These are phyloP conservation scores for Nilaparvata lugens DNA, from an alignment of 1,140 invertebrate genomes.

Conservation along the genomic window DNA sequence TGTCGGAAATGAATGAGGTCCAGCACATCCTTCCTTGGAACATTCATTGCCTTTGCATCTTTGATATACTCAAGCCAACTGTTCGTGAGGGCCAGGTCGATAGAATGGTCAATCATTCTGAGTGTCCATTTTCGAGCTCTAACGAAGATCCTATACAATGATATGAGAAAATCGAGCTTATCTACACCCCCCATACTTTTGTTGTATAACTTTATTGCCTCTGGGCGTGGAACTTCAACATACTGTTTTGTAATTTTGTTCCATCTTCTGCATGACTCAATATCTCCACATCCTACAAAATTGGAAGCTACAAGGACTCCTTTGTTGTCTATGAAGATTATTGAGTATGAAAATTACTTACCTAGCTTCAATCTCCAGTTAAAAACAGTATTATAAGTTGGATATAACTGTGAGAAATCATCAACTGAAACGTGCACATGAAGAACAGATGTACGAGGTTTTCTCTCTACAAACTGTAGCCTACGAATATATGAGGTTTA, in stretches of 20 bases:
- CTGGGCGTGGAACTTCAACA: conserved; percentile 29
- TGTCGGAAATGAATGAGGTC: too few species aligned
- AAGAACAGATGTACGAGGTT: too few species aligned
- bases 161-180: conserved; percentile 24
- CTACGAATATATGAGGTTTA: too few species aligned
- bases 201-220: conserved; percentile 34
- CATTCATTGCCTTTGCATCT: conserved; percentile 3
- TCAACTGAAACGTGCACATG: too few species aligned
- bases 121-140: conserved; percentile 18
- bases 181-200: conserved; percentile 36
- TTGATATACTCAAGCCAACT: conserved; percentile 19
- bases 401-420: too few species aligned
- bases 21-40: not conserved
- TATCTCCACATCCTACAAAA: conserved; percentile 15
- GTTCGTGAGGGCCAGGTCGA: conserved; percentile 16
- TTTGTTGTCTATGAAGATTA: too few species aligned
- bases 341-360: too few species aligned
- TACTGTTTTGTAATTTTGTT: conserved; percentile 30
- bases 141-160: conserved; percentile 19
- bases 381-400: too few species aligned
- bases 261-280: conserved; percentile 24
- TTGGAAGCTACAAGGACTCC: conserved; percentile 13
- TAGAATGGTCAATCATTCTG: conserved; percentile 13
- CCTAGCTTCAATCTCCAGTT: too few species aligned
- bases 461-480: too few species aligned